Evolutionary conservation across 2,113 vertebrate species (phyloP).

Genomic region (Pluvialis apricaria): DNA sequence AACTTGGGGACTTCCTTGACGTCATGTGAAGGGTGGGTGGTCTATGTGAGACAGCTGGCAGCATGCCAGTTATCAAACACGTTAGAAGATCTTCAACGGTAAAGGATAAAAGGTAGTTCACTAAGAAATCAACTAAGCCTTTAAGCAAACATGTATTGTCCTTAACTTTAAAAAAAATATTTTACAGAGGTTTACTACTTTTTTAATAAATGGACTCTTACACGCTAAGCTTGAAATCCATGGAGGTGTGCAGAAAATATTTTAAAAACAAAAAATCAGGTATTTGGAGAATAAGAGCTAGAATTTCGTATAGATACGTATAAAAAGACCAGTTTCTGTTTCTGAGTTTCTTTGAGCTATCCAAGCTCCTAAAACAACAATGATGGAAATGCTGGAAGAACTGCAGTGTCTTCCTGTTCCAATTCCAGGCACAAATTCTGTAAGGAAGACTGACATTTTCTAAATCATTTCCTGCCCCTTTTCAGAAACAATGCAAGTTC

Average conservation of each 20-base stretch:
- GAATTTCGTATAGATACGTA: not conserved
- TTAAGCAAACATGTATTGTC: not conserved
- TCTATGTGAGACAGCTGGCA: not conserved
- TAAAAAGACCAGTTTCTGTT: not conserved
- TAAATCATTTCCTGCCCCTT: not conserved
- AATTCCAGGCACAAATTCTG: not conserved
- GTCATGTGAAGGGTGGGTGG: slow-evolving; percentile 46
- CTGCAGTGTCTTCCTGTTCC: not conserved
- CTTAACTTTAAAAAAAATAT: not conserved
- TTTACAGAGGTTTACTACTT: not conserved
- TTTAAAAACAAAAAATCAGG: not conserved
- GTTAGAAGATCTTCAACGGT: not conserved
- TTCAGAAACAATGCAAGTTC: slow-evolving; percentile 4
- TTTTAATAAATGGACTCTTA: not conserved
- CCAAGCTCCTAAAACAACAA: not conserved
- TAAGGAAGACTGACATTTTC: slow-evolving; percentile 4
- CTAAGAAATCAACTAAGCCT: not conserved
- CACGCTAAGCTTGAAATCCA: not conserved
- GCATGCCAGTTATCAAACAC: not conserved
- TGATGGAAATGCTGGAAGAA: not conserved
- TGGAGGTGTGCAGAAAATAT: not conserved
- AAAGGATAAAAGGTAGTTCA: not conserved
- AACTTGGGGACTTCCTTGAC: slow-evolving; percentile 40
- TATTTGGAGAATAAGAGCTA: not conserved
- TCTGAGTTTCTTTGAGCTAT: not conserved